phyloP scores from a whole-genome alignment of 2,113 vertebrate species.

The Planiliza haematocheilus region DNA sequence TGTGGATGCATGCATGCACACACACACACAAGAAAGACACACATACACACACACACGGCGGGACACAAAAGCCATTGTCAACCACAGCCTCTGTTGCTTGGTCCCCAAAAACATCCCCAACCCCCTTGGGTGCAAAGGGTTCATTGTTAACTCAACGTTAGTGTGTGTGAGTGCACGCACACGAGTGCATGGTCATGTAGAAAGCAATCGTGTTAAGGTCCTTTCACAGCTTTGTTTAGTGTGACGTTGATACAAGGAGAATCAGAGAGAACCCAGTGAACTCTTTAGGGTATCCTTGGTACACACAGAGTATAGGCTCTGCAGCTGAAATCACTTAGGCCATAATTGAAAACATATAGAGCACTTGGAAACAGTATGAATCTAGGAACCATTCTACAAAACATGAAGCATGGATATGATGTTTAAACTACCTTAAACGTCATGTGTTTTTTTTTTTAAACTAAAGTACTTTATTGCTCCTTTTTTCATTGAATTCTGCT shows the following conservation, averaged over 20 bases:
- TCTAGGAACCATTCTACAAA: constrained; percentile 40
- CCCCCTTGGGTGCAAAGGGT: constrained; percentile 72
- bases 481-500: constrained; percentile 23
- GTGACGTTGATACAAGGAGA: constrained; percentile 63
- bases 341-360: constrained; percentile 67
- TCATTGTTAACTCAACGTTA: constrained; percentile 73
- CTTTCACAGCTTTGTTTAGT: constrained; percentile 76
- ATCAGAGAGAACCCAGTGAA: constrained; percentile 71
- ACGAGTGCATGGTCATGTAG: constrained; percentile 70
- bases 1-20: constrained; percentile 71
- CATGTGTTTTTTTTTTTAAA: constrained; percentile 7
- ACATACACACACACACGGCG: constrained; percentile 38
- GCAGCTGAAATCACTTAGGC: constrained; percentile 69
- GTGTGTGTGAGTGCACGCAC: constrained; percentile 17
- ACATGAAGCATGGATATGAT: constrained; percentile 41
- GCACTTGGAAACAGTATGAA: constrained; percentile 34
- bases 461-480: constrained; percentile 13
- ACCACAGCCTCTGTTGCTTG: constrained; percentile 54
- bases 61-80: constrained; percentile 79
- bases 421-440: constrained; percentile 22
- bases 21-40: constrained; percentile 31
- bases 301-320: constrained; percentile 40
- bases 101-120: constrained; percentile 74
- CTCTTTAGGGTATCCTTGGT: constrained; percentile 61
- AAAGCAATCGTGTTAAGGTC: constrained; percentile 68